phyloP scores from a whole-genome alignment of 2,797 vertebrate species.

The Sebastes taczanowskii region DNA sequence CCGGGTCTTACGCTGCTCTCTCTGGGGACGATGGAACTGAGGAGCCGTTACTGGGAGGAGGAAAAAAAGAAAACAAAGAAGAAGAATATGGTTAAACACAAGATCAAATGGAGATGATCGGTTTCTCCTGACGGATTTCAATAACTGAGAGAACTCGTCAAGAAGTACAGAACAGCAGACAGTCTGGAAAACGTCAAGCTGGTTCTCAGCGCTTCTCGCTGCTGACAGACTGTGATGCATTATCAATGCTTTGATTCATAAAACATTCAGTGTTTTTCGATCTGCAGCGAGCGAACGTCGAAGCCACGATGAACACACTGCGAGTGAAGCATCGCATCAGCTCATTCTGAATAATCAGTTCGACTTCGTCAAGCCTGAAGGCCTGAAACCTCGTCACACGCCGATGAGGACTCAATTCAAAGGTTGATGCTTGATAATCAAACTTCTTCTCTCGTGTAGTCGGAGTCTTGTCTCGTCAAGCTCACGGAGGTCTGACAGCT shows the following conservation, averaged over 20 bases:
- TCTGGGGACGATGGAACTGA: slow-evolving; percentile 71
- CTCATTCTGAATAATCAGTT: too few relatives aligned
- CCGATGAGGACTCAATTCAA: too few relatives aligned
- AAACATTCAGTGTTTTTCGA: neutral
- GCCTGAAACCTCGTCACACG: too few relatives aligned
- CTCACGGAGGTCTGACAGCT: too few relatives aligned
- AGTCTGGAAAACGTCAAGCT: neutral
- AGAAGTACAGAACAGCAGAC: neutral
- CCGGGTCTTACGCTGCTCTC: slow-evolving; percentile 77
- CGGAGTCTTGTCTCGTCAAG: too few relatives aligned
- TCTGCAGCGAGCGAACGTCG: neutral
- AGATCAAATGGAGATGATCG: neutral
- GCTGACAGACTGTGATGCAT: neutral
- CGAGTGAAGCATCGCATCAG: neutral
- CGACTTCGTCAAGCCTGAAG: too few relatives aligned
- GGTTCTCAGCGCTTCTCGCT: neutral
- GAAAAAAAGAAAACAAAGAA: slow-evolving; percentile 36
- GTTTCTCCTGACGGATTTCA: neutral
- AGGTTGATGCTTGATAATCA: too few relatives aligned
- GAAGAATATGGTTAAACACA: slow-evolving; percentile 45
- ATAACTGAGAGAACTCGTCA: neutral
- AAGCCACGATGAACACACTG: neutral
- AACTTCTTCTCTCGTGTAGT: too few relatives aligned
- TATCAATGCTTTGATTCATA: neutral
- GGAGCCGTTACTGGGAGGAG: slow-evolving; percentile 79